phyloP scores from a whole-genome alignment of 2,797 vertebrate species.

The Pseudochirops cupreus region DNA sequence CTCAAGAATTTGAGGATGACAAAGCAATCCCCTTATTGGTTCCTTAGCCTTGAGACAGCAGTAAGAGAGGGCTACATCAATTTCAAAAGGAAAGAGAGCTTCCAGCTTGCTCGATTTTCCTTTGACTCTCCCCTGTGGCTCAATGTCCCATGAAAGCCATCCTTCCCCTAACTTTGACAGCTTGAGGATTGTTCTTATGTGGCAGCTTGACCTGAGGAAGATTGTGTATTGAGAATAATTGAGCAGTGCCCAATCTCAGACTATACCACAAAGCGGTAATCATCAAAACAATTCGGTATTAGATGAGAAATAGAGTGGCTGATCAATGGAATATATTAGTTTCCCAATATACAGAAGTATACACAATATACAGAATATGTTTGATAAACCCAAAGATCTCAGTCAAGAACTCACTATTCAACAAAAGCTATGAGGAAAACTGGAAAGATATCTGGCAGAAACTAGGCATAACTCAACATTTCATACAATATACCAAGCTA shows the following conservation, averaged over 20 bases:
- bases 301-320: neutral
- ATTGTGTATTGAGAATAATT: neutral
- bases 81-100: neutral
- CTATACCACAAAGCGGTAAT: neutral
- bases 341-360: neutral
- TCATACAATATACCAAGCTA: neutral
- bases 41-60: neutral
- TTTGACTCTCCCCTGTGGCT: neutral
- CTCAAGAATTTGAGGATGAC: neutral
- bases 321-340: neutral
- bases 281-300: neutral
- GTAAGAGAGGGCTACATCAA: neutral
- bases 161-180: neutral
- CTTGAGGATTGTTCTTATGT: neutral
- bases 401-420: neutral
- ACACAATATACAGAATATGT: neutral
- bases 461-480: neutral
- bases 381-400: neutral
- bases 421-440: neutral
- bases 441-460: neutral
- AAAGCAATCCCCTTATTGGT: neutral
- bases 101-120: neutral
- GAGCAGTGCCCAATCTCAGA: neutral
- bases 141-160: neutral
- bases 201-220: too few relatives aligned